phyloP scores from a whole-genome alignment of 92 coral and sea anemone species.

The Phenganax marumi region DNA sequence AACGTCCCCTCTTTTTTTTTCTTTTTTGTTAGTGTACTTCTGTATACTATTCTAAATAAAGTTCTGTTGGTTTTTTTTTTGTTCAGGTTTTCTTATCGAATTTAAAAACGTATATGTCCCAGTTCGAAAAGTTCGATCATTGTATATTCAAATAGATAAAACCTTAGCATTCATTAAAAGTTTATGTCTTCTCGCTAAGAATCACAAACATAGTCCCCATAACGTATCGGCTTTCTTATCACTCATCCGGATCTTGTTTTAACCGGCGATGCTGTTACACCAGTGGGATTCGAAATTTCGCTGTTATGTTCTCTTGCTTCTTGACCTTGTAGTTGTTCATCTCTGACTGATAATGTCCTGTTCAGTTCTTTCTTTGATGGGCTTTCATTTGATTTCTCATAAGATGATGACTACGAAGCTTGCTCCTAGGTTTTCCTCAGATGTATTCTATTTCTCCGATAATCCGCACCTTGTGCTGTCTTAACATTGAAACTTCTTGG shows the following conservation, averaged over 20 bases:
- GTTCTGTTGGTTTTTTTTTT: no score
- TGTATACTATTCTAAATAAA: no score
- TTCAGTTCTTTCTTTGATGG: conserved; percentile 1
- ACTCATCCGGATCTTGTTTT: conserved; percentile 11
- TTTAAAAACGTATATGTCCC: no score
- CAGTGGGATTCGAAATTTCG: not conserved
- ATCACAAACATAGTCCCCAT: not conserved
- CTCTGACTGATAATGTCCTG: not conserved
- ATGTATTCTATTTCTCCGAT: conserved; percentile 31
- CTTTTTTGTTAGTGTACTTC: no score
- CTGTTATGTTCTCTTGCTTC: conserved; percentile 4
- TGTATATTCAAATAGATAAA: no score
- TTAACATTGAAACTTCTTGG: conserved; percentile 30
- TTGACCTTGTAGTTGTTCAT: conserved; percentile 1
- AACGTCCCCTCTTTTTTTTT: no score
- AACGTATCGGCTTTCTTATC: not conserved
- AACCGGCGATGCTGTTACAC: conserved; percentile 12
- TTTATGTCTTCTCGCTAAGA: no score
- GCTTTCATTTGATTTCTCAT: conserved; percentile 21
- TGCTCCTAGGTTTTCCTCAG: conserved; percentile 31
- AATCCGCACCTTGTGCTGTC: conserved; percentile 32
- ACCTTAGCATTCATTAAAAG: no score
- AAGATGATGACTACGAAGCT: not conserved
- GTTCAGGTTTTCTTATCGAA: no score
- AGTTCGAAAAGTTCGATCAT: no score